Evolutionary conservation across 2,797 vertebrate species (phyloP).

Genomic region (Remorina albescens): DNA sequence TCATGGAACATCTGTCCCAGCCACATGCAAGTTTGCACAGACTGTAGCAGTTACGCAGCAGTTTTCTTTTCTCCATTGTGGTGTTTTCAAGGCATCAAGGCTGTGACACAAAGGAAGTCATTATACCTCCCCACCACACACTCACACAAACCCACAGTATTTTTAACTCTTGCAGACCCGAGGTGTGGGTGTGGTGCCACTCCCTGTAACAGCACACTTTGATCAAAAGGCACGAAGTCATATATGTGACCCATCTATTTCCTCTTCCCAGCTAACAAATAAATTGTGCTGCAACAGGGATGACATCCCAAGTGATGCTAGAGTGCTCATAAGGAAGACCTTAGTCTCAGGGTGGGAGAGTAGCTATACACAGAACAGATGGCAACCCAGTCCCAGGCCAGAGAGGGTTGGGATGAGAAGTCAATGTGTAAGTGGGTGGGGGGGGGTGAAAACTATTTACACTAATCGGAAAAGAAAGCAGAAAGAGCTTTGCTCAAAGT

Average conservation of each 20-base stretch:
- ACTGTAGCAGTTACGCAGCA: constrained; percentile 40
- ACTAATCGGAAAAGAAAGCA: constrained; percentile 65
- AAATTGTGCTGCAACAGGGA: constrained; percentile 61
- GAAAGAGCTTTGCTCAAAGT: constrained; percentile 51
- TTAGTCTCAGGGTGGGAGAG: constrained; percentile 25
- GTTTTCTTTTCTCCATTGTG: constrained; percentile 42
- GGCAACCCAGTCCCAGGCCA: constrained; percentile 58
- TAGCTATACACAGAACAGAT: constrained; percentile 64
- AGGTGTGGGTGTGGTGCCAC: neutral
- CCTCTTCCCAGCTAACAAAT: constrained; percentile 57
- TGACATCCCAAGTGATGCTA: no score
- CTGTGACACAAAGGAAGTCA: constrained; percentile 67
- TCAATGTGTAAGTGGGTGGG: constrained; percentile 15
- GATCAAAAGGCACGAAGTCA: constrained; percentile 50
- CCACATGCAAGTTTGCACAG: constrained; percentile 59
- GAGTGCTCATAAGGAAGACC: constrained; percentile 43
- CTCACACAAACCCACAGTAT: constrained; percentile 29
- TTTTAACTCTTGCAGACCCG: constrained; percentile 42
- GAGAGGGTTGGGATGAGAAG: constrained; percentile 37
- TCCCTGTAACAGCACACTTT: neutral
- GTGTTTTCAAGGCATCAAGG: constrained; percentile 48
- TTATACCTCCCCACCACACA: constrained; percentile 49
- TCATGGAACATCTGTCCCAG: constrained; percentile 60
- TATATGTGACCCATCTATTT: constrained; percentile 60
- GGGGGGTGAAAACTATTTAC: constrained; percentile 69